These are phyloP conservation scores for Mesitornis unicolor DNA, from an alignment of 2,113 vertebrate genomes.

Conservation along the genomic window DNA sequence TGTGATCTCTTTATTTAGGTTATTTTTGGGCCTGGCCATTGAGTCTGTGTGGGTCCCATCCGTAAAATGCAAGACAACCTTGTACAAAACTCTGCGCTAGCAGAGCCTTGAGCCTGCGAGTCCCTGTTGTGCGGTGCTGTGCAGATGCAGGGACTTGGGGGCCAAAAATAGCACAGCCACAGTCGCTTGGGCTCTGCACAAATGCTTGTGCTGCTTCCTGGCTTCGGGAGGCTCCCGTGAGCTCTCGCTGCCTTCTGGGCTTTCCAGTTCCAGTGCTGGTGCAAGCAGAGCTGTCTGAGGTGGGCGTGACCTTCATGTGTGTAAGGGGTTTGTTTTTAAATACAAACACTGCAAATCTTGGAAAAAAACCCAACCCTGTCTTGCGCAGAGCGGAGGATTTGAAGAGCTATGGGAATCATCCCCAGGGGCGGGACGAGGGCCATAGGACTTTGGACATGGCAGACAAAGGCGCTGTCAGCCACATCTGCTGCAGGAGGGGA, in stretches of 20 bases:
- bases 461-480: conserved; percentile 61
- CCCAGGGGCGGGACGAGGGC: conserved; percentile 24
- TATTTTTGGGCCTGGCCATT: not conserved
- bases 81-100: not conserved
- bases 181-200: not conserved
- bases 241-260: not conserved
- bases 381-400: not conserved
- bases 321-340: not conserved
- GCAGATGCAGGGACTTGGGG: not conserved
- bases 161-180: not conserved
- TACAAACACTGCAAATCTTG: not conserved
- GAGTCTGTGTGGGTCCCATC: not conserved
- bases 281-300: not conserved
- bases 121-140: not conserved
- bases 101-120: not conserved
- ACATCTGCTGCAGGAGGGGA: conserved; percentile 57
- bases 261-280: not conserved
- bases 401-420: not conserved
- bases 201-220: not conserved
- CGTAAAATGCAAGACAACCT: not conserved
- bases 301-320: not conserved
- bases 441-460: not conserved
- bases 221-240: not conserved
- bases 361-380: not conserved
- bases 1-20: not conserved